Evolutionary conservation across 1,140 invertebrate species (phyloP).

Genomic region (Steinernema khuongi): DNA sequence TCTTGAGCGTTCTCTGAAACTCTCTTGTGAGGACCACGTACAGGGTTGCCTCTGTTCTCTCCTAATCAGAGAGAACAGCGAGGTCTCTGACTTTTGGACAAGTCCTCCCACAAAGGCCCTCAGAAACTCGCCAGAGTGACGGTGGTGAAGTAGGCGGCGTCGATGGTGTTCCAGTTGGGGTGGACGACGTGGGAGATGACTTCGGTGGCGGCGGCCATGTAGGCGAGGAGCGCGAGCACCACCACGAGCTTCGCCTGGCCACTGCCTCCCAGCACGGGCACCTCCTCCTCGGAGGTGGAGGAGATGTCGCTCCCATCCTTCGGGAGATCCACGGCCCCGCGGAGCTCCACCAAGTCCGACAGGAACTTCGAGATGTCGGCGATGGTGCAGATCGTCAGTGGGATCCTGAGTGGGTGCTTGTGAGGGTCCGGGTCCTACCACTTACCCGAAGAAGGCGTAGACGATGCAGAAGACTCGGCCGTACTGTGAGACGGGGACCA

Average conservation of each 20-base stretch:
- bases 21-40: too few species aligned
- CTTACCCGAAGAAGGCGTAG: background rate
- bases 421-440: background rate
- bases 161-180: background rate
- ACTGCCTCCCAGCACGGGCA: background rate
- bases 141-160: background rate
- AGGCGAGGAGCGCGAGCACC: background rate
- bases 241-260: background rate
- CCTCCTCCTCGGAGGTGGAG: background rate
- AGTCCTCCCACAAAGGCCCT: background rate
- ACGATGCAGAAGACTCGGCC: conserved; percentile 5
- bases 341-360: background rate
- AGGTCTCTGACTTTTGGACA: background rate
- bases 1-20: background rate
- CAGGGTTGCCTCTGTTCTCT: too few species aligned
- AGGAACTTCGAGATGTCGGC: conserved; percentile 1
- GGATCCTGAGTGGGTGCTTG: background rate
- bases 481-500: background rate
- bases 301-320: background rate
- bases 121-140: background rate
- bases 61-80: too few species aligned
- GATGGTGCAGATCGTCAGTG: conserved; percentile 1
- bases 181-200: background rate
- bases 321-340: background rate
- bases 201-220: background rate